Evolutionary conservation across 2,797 vertebrate genomes (phyloP), one percentile per base, ranked within the genome.

Genomic region (Hippocampus kuda): DNA sequence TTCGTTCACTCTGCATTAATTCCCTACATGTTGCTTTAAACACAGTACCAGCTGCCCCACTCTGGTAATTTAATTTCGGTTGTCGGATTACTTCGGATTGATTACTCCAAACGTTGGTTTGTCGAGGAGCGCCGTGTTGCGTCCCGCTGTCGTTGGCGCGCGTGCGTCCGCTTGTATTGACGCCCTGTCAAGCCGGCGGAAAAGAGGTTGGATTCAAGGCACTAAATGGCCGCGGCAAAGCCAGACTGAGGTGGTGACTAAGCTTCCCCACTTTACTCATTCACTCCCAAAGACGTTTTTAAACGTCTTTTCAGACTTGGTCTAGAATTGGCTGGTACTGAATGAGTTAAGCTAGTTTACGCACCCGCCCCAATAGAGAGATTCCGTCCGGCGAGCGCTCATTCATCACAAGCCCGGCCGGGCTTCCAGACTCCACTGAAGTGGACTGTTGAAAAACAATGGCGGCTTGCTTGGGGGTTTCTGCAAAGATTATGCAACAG

Each of bases 291-390:
- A n/a, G n/a, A n/a, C n/a, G n/a, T n/a, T n/a, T n/a, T n/a, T n/a
- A n/a, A n/a, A n/a, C n/a, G n/a, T n/a, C n/a, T n/a, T n/a, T n/a
- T n/a, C n/a, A n/a, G n/a, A n/a, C n/a, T n/a, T n/a, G n/a, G n/a
- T n/a, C n/a, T n/a, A n/a, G n/a, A n/a, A n/a, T n/a, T n/a, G n/a
- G n/a, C n/a, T n/a, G n/a, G n/a, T n/a, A n/a, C n/a, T n/a, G n/a
- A n/a, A n/a, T n/a, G n/a, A n/a, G n/a, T n/a, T 65, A 65, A 44
- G 44, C 63, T 26, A 65, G 42, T 65, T 65, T 65, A 46, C 63
- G 24, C 42, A 18, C 1, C 34, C 41, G 62, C 41, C 26, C 26
- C 62, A 24, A 42, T 24, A 13, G 22, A 42, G 41, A 44, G 63
- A 46, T 65, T 65, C 44, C 24, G 7, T n/a, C 27, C 6, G 38